Conservation (phyloP, 2,113 vertebrate genomes). For the mouse (Mus musculus) region GRCm39 chr1:176343001-176343500, state of each 20-base stretch:
- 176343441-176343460: conserved; percentile 1
- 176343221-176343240: background rate
- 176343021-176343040: background rate
- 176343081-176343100: no score
- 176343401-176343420: background rate
- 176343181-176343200: no score
- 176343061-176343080: no score
- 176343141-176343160: no score
- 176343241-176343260: conserved; percentile 13
- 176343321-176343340: background rate
- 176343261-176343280: background rate
- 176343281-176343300: background rate
- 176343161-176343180: no score
- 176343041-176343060: no score
- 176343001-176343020: background rate
- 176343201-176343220: no score
- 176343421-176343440: background rate
- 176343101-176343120: no score
- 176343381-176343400: background rate
- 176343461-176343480: no score
- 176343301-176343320: background rate
- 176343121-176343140: no score
- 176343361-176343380: background rate
- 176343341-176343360: background rate
- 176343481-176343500: no score